Evolutionary conservation across 2,113 vertebrate genomes (phyloP).

Genomic region (Caracal caracal): DNA sequence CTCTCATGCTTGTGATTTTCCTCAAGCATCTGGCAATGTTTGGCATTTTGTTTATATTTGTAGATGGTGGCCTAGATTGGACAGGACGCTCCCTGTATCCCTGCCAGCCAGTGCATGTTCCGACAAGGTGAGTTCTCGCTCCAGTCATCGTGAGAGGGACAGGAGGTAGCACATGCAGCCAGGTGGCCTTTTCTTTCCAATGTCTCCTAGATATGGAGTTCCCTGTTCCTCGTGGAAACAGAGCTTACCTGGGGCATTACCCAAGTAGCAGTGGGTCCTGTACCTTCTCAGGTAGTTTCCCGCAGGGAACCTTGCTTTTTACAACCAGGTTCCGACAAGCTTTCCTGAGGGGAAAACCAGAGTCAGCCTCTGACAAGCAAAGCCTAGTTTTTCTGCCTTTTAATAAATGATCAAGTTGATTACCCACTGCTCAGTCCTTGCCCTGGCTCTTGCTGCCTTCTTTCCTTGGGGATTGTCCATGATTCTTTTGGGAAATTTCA

Average conservation of each 20-base stretch:
- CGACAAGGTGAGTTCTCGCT: neutral
- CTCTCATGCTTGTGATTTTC: neutral
- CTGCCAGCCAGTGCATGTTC: neutral
- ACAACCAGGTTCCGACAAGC: neutral
- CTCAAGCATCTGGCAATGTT: neutral
- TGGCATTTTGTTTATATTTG: neutral
- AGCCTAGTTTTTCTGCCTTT: neutral
- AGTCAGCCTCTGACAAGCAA: neutral
- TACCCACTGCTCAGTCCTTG: neutral
- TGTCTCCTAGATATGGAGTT: neutral
- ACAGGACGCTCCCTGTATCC: neutral
- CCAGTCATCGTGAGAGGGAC: too few relatives aligned
- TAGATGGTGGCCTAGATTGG: too few relatives aligned
- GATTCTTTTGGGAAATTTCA: neutral
- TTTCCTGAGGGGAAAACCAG: neutral
- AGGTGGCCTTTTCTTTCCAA: neutral
- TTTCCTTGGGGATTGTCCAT: neutral
- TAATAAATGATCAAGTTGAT: neutral
- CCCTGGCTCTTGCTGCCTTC: neutral
- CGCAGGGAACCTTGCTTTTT: neutral
- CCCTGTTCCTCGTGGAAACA: neutral
- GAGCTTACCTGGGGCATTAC: neutral
- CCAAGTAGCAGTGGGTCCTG: neutral
- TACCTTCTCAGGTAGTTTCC: neutral
- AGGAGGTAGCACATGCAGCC: rapidly evolving